phyloP scores from a whole-genome alignment of 1,140 invertebrate genomes.

The Drosophila arawakana region DNA sequence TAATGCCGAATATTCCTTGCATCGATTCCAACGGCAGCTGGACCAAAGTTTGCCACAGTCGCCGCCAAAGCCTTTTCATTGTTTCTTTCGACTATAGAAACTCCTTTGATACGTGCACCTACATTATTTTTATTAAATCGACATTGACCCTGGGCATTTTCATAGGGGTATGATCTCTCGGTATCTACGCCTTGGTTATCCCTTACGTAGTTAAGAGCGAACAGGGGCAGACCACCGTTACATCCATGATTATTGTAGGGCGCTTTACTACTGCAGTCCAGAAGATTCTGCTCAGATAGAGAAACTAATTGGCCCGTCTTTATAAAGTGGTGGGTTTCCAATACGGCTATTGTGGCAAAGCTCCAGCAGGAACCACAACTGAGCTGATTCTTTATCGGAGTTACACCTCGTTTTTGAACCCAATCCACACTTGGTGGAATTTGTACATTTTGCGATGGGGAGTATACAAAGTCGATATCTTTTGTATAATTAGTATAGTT shows the following conservation, averaged over 20 bases:
- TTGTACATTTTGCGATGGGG: neutral
- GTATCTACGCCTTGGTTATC: neutral
- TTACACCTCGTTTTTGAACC: slow-evolving; percentile 92
- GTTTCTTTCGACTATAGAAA: neutral
- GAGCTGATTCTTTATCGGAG: slow-evolving; percentile 94
- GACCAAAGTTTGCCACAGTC: slow-evolving; percentile 90
- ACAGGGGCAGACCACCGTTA: slow-evolving; percentile 91
- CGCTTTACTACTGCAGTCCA: slow-evolving; percentile 90
- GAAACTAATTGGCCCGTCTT: slow-evolving; percentile 88
- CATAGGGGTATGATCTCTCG: neutral
- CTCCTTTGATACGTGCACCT: neutral
- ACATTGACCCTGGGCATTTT: neutral
- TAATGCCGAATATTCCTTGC: neutral
- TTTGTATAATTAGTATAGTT: neutral
- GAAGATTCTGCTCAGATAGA: slow-evolving; percentile 94
- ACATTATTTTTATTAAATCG: neutral
- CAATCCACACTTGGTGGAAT: neutral
- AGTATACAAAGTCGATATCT: neutral
- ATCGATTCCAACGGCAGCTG: slow-evolving; percentile 85
- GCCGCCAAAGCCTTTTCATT: slow-evolving; percentile 89
- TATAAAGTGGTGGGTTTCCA: slow-evolving; percentile 90
- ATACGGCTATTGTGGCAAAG: slow-evolving; percentile 94
- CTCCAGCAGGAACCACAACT: slow-evolving; percentile 97
- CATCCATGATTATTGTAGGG: slow-evolving; percentile 93
- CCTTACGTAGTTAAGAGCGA: slow-evolving; percentile 90